Percentiles rank a stretch among this genome's conserved stretches.
These are phyloP conservation scores for Nemapogon koenigi DNA, from an alignment of 2,888 invertebrate genomes.

Conservation along the genomic window DNA sequence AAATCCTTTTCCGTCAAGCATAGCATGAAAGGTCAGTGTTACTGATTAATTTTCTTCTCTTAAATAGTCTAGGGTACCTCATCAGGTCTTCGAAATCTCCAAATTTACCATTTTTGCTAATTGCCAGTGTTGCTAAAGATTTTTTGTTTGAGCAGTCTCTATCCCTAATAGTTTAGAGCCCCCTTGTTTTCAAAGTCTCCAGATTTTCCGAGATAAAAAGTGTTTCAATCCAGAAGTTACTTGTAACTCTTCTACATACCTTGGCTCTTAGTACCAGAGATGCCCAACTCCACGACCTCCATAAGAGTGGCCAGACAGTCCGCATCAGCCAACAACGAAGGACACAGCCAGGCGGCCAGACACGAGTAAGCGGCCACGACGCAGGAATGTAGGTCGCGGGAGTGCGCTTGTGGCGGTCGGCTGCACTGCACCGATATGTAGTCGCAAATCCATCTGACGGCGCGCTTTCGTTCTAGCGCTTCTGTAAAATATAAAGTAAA, in stretches of 20 bases:
- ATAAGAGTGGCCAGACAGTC: slow-evolving; percentile 92
- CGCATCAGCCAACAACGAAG: slow-evolving; percentile 89
- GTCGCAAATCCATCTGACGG: slow-evolving; percentile 98
- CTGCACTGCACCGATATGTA: slow-evolving; percentile 96
- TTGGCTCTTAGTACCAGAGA: slow-evolving; percentile 91
- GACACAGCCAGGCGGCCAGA: slow-evolving; percentile 90
- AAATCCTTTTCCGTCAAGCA: too few relatives aligned
- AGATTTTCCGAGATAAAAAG: too few relatives aligned
- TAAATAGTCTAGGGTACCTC: too few relatives aligned
- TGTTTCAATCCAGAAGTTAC: too few relatives aligned
- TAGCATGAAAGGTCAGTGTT: too few relatives aligned
- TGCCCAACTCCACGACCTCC: slow-evolving; percentile 96
- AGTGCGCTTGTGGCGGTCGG: slow-evolving; percentile 91
- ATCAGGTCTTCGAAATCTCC: too few relatives aligned
- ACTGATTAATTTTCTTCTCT: too few relatives aligned
- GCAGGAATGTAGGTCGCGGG: slow-evolving; percentile 92
- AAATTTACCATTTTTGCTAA: too few relatives aligned
- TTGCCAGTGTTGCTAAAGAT: too few relatives aligned
- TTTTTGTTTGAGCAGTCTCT: too few relatives aligned
- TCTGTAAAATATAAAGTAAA: slow-evolving; percentile 53
- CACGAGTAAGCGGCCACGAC: slow-evolving; percentile 93
- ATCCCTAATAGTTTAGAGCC: too few relatives aligned
- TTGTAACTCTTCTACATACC: slow-evolving; percentile 45
- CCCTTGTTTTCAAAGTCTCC: too few relatives aligned
- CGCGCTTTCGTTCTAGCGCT: slow-evolving; percentile 87